Evolutionary conservation across 2,888 invertebrate species (phyloP).

Genomic region (Epinotia brunnichana): DNA sequence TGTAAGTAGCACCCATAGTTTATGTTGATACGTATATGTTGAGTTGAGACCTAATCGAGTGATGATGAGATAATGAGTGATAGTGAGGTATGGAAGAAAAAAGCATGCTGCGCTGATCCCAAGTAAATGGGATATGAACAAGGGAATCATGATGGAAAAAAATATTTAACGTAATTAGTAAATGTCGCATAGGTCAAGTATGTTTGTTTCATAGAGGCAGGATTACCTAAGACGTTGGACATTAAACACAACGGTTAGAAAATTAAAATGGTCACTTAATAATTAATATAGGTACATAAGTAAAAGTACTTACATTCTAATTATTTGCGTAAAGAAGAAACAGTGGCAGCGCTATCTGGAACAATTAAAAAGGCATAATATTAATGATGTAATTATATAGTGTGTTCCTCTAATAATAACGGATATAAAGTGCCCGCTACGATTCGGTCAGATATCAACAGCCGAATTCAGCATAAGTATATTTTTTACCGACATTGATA

Average conservation of each 20-base stretch:
- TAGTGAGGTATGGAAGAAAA: too few species aligned
- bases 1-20: too few species aligned
- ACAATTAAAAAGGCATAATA: conserved; percentile 13
- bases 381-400: not conserved
- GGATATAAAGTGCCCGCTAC: not conserved
- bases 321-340: conserved; percentile 18
- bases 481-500: not conserved
- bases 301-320: conserved; percentile 26
- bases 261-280: not conserved
- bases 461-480: not conserved
- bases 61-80: too few species aligned
- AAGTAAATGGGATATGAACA: too few species aligned
- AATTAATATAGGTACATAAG: not conserved
- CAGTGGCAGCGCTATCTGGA: conserved; percentile 33
- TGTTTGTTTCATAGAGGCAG: too few species aligned
- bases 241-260: not conserved
- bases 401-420: not conserved
- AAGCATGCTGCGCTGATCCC: too few species aligned
- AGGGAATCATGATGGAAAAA: too few species aligned
- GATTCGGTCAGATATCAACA: not conserved
- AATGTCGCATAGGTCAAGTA: too few species aligned
- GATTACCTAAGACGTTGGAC: not conserved
- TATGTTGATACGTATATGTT: too few species aligned
- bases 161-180: too few species aligned
- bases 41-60: too few species aligned